Percentiles rank a stretch among this genome's conserved stretches.
phyloP scores from a whole-genome alignment of 1,140 invertebrate genomes.

The Drosophila kohkoa region DNA sequence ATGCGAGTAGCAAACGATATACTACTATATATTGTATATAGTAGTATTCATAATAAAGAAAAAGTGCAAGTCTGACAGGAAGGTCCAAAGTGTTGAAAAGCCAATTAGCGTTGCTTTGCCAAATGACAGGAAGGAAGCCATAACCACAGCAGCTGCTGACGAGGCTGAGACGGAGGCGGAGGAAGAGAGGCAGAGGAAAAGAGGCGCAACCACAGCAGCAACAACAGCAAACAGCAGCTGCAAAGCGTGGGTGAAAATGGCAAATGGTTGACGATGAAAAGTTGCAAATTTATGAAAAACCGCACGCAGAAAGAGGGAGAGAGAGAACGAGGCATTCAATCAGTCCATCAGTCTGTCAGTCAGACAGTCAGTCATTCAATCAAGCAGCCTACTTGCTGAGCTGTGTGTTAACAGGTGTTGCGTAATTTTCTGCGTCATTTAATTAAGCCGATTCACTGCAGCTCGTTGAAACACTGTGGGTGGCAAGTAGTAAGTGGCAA shows the following conservation, averaged over 20 bases:
- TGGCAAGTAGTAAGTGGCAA: neutral
- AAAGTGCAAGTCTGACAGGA: conserved; percentile 41
- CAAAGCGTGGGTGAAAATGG: conserved; percentile 31
- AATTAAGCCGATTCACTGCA: conserved; percentile 79
- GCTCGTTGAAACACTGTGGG: conserved; percentile 10
- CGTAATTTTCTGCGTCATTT: conserved; percentile 84
- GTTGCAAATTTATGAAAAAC: conserved; percentile 67
- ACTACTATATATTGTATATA: conserved; percentile 1
- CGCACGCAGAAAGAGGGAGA: conserved; percentile 43
- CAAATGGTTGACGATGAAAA: conserved; percentile 47
- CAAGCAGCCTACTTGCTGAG: conserved; percentile 15
- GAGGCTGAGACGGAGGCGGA: neutral
- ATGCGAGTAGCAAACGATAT: neutral
- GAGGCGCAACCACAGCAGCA: conserved; percentile 23
- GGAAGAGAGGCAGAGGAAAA: conserved; percentile 4
- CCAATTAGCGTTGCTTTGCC: conserved; percentile 71
- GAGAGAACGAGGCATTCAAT: neutral
- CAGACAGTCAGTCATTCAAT: conserved; percentile 7
- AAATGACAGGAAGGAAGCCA: conserved; percentile 76
- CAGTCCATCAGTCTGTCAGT: conserved; percentile 26
- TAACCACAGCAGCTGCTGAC: conserved; percentile 46
- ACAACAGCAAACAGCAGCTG: conserved; percentile 6
- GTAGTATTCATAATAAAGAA: conserved; percentile 7
- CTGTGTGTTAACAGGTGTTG: conserved; percentile 42
- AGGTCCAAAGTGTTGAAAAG: conserved; percentile 80